A percentile compares a stretch with the other conserved stretches of the same genome.
phyloP scores from a whole-genome alignment of 2,113 vertebrate genomes.

The Hucho hucho region DNA sequence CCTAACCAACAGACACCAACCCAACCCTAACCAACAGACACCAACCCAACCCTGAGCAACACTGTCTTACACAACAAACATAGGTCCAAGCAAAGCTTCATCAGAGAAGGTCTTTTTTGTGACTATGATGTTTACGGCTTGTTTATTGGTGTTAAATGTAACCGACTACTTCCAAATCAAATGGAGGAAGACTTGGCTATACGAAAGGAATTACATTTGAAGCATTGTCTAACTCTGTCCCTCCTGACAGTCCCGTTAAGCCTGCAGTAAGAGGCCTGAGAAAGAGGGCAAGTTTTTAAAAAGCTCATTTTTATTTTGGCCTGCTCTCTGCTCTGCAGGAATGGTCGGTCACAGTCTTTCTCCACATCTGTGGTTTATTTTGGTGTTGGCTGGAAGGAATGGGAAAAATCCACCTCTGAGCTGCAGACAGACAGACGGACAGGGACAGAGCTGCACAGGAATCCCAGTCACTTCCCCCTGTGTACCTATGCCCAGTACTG shows the following conservation, averaged over 20 bases:
- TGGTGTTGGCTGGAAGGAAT: slow-evolving; percentile 4
- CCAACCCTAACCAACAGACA: no score
- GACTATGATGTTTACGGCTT: no score
- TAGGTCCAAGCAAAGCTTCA: no score
- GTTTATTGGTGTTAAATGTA: no score
- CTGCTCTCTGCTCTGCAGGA: slow-evolving; percentile 22
- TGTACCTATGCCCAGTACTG: slow-evolving; percentile 1
- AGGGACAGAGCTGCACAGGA: neutral
- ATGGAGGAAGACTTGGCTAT: neutral
- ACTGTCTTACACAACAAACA: no score
- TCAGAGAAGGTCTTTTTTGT: no score
- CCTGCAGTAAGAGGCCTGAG: slow-evolving; percentile 25
- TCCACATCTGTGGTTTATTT: slow-evolving; percentile 51
- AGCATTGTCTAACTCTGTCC: neutral
- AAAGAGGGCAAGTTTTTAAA: slow-evolving; percentile 14
- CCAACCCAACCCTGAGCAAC: no score
- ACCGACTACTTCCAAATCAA: no score
- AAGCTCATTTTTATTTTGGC: slow-evolving; percentile 28
- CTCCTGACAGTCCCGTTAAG: neutral
- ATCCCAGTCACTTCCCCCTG: neutral
- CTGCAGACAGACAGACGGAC: neutral
- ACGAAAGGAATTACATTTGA: neutral
- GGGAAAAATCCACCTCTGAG: slow-evolving; percentile 9
- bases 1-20: no score
- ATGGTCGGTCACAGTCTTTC: slow-evolving; percentile 23